Percentiles rank a stretch among this genome's conserved stretches.
These are phyloP conservation scores for Blastobasis adustella DNA, from an alignment of 2,888 invertebrate genomes.

Conservation along the genomic window DNA sequence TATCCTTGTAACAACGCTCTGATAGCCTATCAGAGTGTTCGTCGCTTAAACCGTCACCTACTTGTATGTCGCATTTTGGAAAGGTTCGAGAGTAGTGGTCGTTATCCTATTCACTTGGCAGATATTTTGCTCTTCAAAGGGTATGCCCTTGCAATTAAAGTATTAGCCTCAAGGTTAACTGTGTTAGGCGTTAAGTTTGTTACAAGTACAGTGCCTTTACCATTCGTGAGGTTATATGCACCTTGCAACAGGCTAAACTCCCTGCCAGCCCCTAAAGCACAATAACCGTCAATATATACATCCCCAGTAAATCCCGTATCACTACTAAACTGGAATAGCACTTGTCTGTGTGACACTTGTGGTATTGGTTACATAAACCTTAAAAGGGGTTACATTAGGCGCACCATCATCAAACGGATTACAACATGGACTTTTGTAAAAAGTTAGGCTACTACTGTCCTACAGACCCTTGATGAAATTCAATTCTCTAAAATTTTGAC, in stretches of 20 bases:
- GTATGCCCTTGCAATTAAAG: no score
- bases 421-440: conserved; percentile 1
- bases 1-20: background rate
- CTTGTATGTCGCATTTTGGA: no score
- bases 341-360: background rate
- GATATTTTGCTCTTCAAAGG: no score
- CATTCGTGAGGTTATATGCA: conserved; percentile 2
- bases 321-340: background rate
- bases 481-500: conserved; percentile 9
- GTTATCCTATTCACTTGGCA: no score
- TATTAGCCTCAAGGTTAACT: no score
- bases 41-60: no score
- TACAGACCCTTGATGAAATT: conserved; percentile 4
- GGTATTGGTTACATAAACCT: background rate
- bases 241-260: conserved; percentile 8
- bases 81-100: no score
- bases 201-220: conserved; percentile 1
- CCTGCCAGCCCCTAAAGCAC: background rate
- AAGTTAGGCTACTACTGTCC: background rate
- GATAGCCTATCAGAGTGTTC: background rate
- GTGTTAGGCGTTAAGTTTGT: background rate
- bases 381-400: background rate
- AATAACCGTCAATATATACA: conserved; percentile 3
- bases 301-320: conserved; percentile 1
- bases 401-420: background rate